phyloP scores from a whole-genome alignment of 2,797 vertebrate species.

The Siniperca scherzeri region DNA sequence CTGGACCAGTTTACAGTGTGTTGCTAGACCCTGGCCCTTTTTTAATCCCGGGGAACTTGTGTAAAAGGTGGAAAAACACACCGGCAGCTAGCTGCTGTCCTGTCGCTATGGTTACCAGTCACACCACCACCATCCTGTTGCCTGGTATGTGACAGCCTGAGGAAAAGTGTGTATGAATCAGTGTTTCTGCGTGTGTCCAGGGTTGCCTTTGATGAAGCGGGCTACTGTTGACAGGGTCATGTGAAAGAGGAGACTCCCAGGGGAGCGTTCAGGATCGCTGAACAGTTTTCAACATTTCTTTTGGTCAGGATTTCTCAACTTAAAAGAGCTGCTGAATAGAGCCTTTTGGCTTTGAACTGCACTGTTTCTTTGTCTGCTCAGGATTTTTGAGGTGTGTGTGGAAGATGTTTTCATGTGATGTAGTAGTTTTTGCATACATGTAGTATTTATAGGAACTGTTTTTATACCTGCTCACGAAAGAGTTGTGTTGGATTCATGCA shows the following conservation, averaged over 20 bases:
- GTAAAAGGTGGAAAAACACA: constrained; percentile 46
- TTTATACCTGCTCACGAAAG: neutral
- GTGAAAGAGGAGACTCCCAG: constrained; percentile 59
- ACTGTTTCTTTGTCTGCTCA: neutral
- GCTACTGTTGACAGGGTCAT: constrained; percentile 53
- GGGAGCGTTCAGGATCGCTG: constrained; percentile 57
- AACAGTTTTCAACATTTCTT: constrained; percentile 43
- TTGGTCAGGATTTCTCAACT: constrained; percentile 44
- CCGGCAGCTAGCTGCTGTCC: constrained; percentile 7
- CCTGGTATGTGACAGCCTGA: constrained; percentile 21
- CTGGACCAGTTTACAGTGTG: neutral
- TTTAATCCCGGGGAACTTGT: constrained; percentile 9
- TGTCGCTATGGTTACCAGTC: constrained; percentile 57
- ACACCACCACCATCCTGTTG: constrained; percentile 20
- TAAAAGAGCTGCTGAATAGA: constrained; percentile 30
- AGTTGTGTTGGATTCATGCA: neutral
- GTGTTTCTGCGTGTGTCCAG: constrained; percentile 28
- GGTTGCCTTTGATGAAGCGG: constrained; percentile 53
- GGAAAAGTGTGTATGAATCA: constrained; percentile 24
- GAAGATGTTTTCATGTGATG: neutral
- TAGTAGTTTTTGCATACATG: neutral
- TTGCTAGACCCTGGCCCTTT: neutral
- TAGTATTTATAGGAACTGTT: neutral
- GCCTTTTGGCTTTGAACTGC: constrained; percentile 34
- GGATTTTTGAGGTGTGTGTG: constrained; percentile 1